Evolutionary conservation across 2,113 vertebrate species (phyloP).

Genomic region (Nanger granti): DNA sequence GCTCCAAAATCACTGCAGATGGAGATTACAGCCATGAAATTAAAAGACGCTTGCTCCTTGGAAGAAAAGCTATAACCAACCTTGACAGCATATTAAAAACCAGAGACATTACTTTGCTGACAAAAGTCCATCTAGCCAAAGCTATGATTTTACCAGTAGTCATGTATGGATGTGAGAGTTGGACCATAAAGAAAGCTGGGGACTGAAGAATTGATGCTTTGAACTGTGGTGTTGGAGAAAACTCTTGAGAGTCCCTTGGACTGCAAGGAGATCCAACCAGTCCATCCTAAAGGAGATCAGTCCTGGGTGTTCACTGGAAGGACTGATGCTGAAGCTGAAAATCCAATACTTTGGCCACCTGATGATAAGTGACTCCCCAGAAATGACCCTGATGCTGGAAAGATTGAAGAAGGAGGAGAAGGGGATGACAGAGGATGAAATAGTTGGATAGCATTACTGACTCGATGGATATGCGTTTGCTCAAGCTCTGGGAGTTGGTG

Average conservation of each 20-base stretch:
- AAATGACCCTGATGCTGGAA: neutral
- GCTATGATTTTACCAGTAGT: neutral
- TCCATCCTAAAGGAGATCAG: neutral
- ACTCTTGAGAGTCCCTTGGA: neutral
- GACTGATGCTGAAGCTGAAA: neutral
- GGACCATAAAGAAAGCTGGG: neutral
- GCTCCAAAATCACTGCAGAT: neutral
- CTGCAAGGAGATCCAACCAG: neutral
- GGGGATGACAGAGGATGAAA: neutral
- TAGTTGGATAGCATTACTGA: neutral
- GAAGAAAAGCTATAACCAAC: neutral
- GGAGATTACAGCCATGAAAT: neutral
- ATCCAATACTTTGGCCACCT: neutral
- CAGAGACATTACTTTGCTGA: neutral
- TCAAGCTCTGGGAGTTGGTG: neutral
- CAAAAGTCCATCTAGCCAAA: neutral
- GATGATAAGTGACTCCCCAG: rapidly evolving
- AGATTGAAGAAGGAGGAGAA: neutral
- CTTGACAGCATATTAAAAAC: neutral
- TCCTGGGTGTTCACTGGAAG: neutral
- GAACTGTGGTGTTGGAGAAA: neutral
- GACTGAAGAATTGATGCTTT: neutral
- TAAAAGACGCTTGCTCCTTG: neutral
- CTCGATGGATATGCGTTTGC: rapidly evolving
- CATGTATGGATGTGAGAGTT: neutral